Evolutionary conservation across 2,113 vertebrate species (phyloP).

Genomic region (Neopipo cinnamomea): DNA sequence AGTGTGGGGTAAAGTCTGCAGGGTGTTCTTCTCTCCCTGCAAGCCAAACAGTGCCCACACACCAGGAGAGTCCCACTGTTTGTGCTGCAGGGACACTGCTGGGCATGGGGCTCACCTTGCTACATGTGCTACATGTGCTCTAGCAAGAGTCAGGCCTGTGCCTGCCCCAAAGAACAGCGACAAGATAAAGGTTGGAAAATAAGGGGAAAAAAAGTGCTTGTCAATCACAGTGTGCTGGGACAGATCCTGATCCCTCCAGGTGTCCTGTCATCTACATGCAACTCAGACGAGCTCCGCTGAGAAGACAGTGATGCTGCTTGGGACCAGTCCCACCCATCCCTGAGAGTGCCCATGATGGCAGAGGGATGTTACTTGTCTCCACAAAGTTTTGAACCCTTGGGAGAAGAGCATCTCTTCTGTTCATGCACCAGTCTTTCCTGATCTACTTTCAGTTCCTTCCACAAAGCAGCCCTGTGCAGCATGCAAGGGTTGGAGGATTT

Average conservation of each 20-base stretch:
- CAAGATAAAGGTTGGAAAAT: neutral
- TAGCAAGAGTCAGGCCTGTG: neutral
- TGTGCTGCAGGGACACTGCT: neutral
- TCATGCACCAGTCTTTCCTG: neutral
- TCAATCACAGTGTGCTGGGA: no score
- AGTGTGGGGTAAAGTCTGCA: neutral
- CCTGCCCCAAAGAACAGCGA: neutral
- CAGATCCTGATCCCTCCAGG: neutral
- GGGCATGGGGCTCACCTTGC: neutral
- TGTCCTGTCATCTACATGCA: neutral
- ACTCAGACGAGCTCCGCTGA: neutral
- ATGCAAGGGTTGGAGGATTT: neutral
- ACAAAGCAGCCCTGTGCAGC: neutral
- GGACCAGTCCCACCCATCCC: neutral
- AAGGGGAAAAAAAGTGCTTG: neutral
- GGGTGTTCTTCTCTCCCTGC: neutral
- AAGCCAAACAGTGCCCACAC: neutral
- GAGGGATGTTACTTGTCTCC: neutral
- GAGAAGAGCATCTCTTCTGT: neutral
- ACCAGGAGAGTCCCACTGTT: neutral
- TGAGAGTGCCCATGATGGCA: neutral
- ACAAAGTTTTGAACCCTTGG: neutral
- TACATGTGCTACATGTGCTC: no score
- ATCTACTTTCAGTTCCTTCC: neutral
- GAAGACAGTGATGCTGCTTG: neutral